A percentile compares a stretch with the other conserved stretches of the same genome.
Conservation (phyloP, 2,797 vertebrate genomes). For the Molossus alvarezi region DNA sequence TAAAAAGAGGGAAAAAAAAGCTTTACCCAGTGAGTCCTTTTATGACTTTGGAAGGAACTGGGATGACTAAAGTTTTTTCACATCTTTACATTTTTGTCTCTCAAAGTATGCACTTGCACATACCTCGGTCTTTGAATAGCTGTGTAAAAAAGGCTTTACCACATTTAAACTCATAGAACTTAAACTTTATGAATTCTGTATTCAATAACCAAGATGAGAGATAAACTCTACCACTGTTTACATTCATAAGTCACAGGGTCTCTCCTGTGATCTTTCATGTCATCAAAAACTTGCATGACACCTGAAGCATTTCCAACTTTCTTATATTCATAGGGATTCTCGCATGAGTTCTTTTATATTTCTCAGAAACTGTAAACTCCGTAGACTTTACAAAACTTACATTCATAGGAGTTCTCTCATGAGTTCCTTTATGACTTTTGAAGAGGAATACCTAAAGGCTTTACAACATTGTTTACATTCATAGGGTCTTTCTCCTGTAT, state of each 20-base stretch:
- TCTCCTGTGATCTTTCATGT: not conserved
- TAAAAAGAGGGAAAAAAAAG: too few relatives aligned
- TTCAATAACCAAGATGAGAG: not conserved
- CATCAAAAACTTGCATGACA: not conserved
- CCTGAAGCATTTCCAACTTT: not conserved
- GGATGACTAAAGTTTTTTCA: not conserved
- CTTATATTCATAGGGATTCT: not conserved
- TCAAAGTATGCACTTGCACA: not conserved
- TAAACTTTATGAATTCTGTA: not conserved
- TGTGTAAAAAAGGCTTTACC: not conserved
- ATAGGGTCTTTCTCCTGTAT: not conserved
- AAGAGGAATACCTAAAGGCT: conserved; percentile 32
- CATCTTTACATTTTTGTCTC: not conserved
- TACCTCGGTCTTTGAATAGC: not conserved
- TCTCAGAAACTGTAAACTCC: not conserved
- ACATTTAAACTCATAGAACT: not conserved
- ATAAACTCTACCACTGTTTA: not conserved
- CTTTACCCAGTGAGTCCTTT: not conserved
- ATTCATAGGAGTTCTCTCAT: conserved; percentile 4
- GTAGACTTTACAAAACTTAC: not conserved
- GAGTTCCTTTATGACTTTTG: not conserved
- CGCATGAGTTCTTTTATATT: not conserved
- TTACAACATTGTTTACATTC: not conserved
- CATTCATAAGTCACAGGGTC: not conserved
- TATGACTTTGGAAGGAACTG: not conserved